phyloP scores from a whole-genome alignment of 1,140 invertebrate genomes.

The Odontomachus brunneus region DNA sequence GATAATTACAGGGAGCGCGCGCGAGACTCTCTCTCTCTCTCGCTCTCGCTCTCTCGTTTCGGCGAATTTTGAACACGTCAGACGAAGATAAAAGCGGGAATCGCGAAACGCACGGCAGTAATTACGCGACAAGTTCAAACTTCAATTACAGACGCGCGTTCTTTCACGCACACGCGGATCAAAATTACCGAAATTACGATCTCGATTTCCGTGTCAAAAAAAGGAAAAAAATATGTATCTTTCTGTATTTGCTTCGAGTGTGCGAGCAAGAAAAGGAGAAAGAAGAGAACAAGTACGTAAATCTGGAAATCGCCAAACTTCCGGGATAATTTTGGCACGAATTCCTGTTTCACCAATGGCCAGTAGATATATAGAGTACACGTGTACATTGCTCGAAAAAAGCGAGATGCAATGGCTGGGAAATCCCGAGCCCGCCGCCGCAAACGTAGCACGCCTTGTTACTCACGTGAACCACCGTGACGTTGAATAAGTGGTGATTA shows the following conservation, averaged over 20 bases:
- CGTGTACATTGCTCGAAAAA: constrained; percentile 14
- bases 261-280: background rate
- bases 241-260: background rate
- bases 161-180: background rate
- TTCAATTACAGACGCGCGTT: background rate
- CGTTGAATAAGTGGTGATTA: constrained; percentile 37
- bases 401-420: background rate
- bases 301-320: constrained; percentile 4
- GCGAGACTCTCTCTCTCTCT: no score
- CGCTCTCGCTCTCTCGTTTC: no score
- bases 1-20: background rate
- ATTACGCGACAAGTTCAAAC: background rate
- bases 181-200: background rate
- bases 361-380: background rate
- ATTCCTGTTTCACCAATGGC: background rate
- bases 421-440: constrained; percentile 26
- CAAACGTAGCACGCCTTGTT: constrained; percentile 37
- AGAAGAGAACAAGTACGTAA: background rate
- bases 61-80: background rate
- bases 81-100: background rate
- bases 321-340: constrained; percentile 34
- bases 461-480: background rate
- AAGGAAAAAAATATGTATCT: background rate
- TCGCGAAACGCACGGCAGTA: background rate
- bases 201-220: background rate